Conservation (phyloP, 2,888 invertebrate genomes). For the Acleris holmiana region DNA sequence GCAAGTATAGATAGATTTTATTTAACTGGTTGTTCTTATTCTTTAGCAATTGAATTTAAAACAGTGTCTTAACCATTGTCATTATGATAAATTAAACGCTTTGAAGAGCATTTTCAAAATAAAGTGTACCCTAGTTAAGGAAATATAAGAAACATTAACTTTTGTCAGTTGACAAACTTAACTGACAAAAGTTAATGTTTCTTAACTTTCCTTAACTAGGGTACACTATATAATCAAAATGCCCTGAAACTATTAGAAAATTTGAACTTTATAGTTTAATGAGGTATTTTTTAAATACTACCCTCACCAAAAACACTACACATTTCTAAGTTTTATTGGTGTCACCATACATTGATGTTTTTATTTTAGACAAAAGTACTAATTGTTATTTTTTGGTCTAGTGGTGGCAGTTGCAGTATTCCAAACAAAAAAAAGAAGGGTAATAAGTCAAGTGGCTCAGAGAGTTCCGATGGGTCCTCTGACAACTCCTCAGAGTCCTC, state of each 20-base stretch:
- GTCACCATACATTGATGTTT: neutral
- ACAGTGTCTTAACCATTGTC: too few relatives aligned
- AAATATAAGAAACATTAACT: too few relatives aligned
- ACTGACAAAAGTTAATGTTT: too few relatives aligned
- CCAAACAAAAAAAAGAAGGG: conserved; percentile 75
- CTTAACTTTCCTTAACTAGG: too few relatives aligned
- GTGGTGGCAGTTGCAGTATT: conserved; percentile 69
- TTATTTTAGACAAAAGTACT: neutral
- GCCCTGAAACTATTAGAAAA: neutral
- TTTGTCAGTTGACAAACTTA: too few relatives aligned
- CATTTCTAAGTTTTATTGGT: neutral
- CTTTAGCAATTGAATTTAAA: neutral
- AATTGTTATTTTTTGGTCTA: conserved; percentile 43
- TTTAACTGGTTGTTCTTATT: neutral
- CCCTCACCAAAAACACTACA: neutral
- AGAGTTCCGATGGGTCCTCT: conserved; percentile 64
- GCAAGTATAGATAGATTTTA: conserved; percentile 45
- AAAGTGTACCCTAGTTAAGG: too few relatives aligned
- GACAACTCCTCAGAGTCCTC: conserved; percentile 65
- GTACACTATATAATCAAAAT: too few relatives aligned
- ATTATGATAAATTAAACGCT: neutral
- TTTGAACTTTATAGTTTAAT: neutral
- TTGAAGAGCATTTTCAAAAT: too few relatives aligned
- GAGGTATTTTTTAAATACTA: neutral
- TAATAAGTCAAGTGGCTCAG: conserved; percentile 56